These are phyloP conservation scores for Psilanteris sp. DNA, from an alignment of 1,140 invertebrate genomes.

Conservation along the genomic window DNA sequence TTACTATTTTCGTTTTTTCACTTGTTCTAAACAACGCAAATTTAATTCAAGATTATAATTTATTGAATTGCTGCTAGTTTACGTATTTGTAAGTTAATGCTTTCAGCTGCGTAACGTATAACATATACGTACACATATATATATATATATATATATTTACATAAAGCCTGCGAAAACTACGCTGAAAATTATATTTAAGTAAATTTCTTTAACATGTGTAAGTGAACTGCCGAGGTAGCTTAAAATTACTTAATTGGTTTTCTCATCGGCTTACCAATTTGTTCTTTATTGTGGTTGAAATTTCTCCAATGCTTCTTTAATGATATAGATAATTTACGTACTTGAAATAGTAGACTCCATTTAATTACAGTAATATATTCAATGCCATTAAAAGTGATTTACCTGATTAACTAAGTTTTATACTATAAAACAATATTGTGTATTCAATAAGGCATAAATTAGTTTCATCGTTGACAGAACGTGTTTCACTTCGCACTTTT, in stretches of 20 bases:
- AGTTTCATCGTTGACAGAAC: conserved; percentile 20
- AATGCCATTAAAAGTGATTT: conserved; percentile 25
- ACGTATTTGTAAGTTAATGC: too few species aligned
- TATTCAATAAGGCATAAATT: conserved; percentile 21
- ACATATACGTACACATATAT: too few species aligned
- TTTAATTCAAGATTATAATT: too few species aligned
- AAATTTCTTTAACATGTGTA: conserved; percentile 13
- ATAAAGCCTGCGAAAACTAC: too few species aligned
- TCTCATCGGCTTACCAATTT: conserved; percentile 63
- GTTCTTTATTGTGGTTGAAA: conserved; percentile 61
- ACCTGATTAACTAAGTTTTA: conserved; percentile 19
- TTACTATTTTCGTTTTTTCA: too few species aligned
- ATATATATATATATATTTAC: too few species aligned
- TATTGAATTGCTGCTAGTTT: too few species aligned
- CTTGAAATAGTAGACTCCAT: conserved; percentile 8
- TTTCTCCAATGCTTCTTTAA: conserved; percentile 28
- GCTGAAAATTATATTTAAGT: conserved; percentile 8
- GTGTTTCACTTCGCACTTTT: conserved; percentile 7
- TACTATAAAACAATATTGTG: conserved; percentile 20
- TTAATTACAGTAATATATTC: conserved; percentile 36
- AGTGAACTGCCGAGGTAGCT: conserved; percentile 14
- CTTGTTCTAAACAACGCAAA: too few species aligned
- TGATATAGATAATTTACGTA: conserved; percentile 31
- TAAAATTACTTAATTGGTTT: conserved; percentile 66
- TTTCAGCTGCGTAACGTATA: too few species aligned